Evolutionary conservation across 2,113 vertebrate genomes (phyloP).

Genomic region (Marmota monax): DNA sequence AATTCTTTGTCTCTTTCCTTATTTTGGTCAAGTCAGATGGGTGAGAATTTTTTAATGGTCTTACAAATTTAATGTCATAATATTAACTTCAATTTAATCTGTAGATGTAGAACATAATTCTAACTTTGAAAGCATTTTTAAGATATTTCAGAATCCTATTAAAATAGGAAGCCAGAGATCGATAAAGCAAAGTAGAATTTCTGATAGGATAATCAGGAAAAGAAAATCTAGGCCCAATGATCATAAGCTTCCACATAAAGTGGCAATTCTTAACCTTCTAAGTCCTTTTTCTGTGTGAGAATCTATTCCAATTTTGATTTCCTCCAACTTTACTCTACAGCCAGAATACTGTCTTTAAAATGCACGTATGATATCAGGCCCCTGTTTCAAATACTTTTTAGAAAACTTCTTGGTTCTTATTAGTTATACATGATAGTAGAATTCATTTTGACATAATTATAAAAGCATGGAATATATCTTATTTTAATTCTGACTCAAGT

Average conservation of each 20-base stretch:
- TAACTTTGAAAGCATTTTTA: background rate
- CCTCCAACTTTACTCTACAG: background rate
- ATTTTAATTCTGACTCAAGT: no score
- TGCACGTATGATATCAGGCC: background rate
- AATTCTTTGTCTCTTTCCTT: background rate
- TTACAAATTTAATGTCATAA: background rate
- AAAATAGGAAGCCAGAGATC: slow-evolving; percentile 8
- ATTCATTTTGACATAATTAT: no score
- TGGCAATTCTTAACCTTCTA: background rate
- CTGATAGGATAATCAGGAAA: background rate
- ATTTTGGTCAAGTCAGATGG: background rate
- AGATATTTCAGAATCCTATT: background rate
- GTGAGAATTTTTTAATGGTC: background rate
- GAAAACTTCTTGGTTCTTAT: no score
- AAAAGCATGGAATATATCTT: no score
- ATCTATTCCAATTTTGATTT: background rate
- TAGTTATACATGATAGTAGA: no score
- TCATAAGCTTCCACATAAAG: background rate
- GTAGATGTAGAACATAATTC: background rate
- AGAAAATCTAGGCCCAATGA: background rate
- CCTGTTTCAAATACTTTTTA: background rate
- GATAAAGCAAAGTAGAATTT: slow-evolving; percentile 25
- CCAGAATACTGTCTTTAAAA: background rate
- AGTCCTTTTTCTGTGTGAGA: background rate
- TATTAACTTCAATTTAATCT: slow-evolving; percentile 32